These are phyloP conservation scores for Gadopsis marmoratus DNA, from an alignment of 2,797 vertebrate species.

Conservation along the genomic window DNA sequence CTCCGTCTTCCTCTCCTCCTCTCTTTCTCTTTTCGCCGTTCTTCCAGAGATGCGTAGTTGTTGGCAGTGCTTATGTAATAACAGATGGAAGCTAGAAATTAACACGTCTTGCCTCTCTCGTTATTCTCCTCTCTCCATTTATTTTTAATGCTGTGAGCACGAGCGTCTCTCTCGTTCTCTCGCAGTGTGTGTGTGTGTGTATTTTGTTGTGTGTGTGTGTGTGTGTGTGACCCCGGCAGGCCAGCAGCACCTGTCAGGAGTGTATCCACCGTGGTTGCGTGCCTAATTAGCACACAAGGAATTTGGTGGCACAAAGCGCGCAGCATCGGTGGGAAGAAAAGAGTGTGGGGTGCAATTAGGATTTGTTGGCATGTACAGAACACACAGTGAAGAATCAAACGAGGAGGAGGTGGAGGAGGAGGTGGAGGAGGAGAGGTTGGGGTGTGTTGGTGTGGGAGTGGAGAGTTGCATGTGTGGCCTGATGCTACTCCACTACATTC, in stretches of 20 bases:
- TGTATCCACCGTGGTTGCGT: slow-evolving; percentile 94
- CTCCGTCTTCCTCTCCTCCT: slow-evolving; percentile 60
- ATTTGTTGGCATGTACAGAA: slow-evolving; percentile 86
- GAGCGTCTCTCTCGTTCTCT: slow-evolving; percentile 62
- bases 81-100: slow-evolving; percentile 99
- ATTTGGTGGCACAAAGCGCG: slow-evolving; percentile 87
- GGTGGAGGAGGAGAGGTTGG: slow-evolving; percentile 67
- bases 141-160: slow-evolving; percentile 92
- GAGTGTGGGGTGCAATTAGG: slow-evolving; percentile 89
- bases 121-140: slow-evolving; percentile 93
- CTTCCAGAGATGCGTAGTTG: slow-evolving; percentile 90
- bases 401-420: slow-evolving; percentile 54
- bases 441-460: slow-evolving; percentile 69
- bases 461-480: slow-evolving; percentile 64
- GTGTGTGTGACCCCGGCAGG: slow-evolving; percentile 92
- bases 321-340: slow-evolving; percentile 70
- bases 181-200: slow-evolving; percentile 38
- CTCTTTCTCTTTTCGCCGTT: slow-evolving; percentile 52
- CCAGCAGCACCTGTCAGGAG: slow-evolving; percentile 99
- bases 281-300: slow-evolving; percentile 99
- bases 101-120: slow-evolving; percentile 96
- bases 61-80: slow-evolving; percentile 99
- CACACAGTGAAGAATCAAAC: slow-evolving; percentile 58
- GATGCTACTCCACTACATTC: slow-evolving; percentile 37
- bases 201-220: slow-evolving; percentile 71